Conservation (phyloP, 1,140 invertebrate genomes). For the Chironomus striatipennis region DNA sequence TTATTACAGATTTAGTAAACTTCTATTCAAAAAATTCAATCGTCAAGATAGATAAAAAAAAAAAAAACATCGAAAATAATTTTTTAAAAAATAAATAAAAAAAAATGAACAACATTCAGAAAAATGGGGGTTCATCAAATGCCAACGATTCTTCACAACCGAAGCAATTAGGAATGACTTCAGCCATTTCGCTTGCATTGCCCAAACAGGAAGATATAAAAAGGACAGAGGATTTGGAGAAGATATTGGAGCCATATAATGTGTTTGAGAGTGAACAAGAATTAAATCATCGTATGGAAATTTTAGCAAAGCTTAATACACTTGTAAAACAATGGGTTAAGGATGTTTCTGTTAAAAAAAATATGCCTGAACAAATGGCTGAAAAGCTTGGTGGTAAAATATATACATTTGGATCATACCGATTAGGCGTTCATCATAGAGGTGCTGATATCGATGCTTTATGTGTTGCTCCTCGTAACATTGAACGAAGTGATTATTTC, state of each 20-base stretch:
- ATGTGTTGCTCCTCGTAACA: constrained; percentile 93
- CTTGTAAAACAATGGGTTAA: constrained; percentile 89
- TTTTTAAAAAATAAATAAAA: neutral
- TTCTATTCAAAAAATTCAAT: too few species aligned
- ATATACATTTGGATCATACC: constrained; percentile 97
- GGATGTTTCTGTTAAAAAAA: constrained; percentile 77
- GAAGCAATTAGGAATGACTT: constrained; percentile 78
- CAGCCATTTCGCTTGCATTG: constrained; percentile 79
- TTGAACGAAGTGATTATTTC: constrained; percentile 92
- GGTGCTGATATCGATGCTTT: constrained; percentile 99
- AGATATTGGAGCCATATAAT: constrained; percentile 74
- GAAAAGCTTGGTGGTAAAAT: constrained; percentile 93
- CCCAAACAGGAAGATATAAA: constrained; percentile 79
- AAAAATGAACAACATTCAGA: neutral
- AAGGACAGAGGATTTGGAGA: constrained; percentile 73
- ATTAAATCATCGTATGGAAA: constrained; percentile 79
- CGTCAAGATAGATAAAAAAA: neutral
- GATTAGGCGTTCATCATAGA: constrained; percentile 85
- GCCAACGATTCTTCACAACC: constrained; percentile 30
- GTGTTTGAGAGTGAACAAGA: constrained; percentile 89
- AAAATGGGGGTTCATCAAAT: neutral
- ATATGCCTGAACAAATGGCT: constrained; percentile 78
- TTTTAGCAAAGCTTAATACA: constrained; percentile 74
- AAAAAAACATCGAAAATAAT: neutral
- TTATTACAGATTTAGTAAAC: too few species aligned